phyloP scores from a whole-genome alignment of 2,797 vertebrate species.

The Acrossocheilus wenchowensis region DNA sequence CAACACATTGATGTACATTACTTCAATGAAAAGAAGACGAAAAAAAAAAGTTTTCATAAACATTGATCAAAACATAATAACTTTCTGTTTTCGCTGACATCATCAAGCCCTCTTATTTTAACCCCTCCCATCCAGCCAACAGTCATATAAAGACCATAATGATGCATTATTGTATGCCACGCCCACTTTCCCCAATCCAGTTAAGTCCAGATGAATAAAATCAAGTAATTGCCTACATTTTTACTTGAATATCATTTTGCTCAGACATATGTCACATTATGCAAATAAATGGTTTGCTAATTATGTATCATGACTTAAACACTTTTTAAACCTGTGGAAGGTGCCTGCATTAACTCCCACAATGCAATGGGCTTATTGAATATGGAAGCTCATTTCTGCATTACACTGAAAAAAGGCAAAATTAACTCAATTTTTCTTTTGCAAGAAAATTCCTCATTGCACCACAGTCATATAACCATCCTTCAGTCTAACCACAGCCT shows the following conservation, averaged over 20 bases:
- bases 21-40: neutral
- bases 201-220: neutral
- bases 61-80: neutral
- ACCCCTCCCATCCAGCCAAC: neutral
- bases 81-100: neutral
- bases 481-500: neutral
- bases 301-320: neutral
- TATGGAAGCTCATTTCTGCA: neutral
- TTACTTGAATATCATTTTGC: neutral
- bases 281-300: neutral
- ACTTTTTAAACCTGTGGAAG: neutral
- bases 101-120: neutral
- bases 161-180: neutral
- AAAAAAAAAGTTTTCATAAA: neutral
- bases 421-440: neutral
- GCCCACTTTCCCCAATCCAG: neutral
- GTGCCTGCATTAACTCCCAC: slow-evolving; percentile 36
- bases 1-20: neutral
- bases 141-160: neutral
- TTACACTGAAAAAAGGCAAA: neutral
- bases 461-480: neutral
- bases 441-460: neutral
- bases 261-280: neutral
- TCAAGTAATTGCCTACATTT: neutral
- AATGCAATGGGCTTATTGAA: slow-evolving; percentile 53